A percentile compares a stretch with the other conserved stretches of the same genome.
Evolutionary conservation across 2,113 vertebrate genomes (phyloP).

Genomic region (Ochotona princeps): DNA sequence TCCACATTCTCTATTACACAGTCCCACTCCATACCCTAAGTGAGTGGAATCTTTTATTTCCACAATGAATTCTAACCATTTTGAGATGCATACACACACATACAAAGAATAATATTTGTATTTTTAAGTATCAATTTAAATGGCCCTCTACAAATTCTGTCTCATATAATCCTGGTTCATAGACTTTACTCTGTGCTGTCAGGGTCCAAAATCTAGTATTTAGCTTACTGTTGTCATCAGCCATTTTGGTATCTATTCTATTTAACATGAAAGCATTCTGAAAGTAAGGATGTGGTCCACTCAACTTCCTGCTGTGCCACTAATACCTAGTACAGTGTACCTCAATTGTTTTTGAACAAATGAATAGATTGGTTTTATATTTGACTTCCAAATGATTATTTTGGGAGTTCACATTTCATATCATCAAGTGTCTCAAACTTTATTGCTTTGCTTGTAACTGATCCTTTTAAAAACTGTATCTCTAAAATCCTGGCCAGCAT

Average conservation of each 20-base stretch:
- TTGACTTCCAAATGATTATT: conserved; percentile 33
- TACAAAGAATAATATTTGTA: neutral
- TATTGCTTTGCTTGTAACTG: conserved; percentile 3
- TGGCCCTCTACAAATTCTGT: neutral
- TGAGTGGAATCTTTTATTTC: neutral
- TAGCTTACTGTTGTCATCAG: neutral
- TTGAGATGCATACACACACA: neutral
- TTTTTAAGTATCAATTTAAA: conserved; percentile 21
- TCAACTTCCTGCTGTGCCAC: neutral
- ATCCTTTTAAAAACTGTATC: neutral
- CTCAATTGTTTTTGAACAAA: neutral
- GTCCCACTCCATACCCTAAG: neutral
- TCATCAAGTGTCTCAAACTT: conserved; percentile 22
- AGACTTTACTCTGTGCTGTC: neutral
- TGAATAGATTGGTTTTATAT: neutral
- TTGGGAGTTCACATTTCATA: conserved; percentile 15
- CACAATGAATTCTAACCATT: conserved; percentile 2
- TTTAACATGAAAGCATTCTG: neutral
- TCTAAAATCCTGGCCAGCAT: neutral
- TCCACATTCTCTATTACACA: neutral
- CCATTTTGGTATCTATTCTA: neutral
- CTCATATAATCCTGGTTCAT: neutral
- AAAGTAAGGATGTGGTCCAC: neutral
- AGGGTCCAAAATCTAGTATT: neutral
- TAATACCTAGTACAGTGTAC: neutral